phyloP scores from a whole-genome alignment of 2,797 vertebrate genomes.

The Crenuchus spilurus region DNA sequence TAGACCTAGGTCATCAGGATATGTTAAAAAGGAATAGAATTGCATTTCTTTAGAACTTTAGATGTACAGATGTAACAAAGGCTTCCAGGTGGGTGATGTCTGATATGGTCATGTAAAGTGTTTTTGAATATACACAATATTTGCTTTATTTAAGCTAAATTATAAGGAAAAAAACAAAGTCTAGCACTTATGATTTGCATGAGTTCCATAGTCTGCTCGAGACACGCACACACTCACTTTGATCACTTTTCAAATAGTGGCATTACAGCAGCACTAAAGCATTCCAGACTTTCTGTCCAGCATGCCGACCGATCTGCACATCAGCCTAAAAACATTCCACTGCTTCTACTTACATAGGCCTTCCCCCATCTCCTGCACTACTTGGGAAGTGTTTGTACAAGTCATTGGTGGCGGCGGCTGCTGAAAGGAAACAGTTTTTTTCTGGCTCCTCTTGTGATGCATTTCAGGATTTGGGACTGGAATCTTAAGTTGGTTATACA shows the following conservation, averaged over 20 bases:
- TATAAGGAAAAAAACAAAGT: too few relatives aligned
- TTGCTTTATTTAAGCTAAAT: too few relatives aligned
- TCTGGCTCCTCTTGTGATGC: neutral
- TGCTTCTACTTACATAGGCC: slow-evolving; percentile 19
- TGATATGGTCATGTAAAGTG: neutral
- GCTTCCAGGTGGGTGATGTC: neutral
- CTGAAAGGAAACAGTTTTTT: neutral
- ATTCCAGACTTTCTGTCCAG: slow-evolving; percentile 32
- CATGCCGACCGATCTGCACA: slow-evolving; percentile 33
- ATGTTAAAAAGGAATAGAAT: too few relatives aligned
- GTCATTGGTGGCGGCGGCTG: neutral
- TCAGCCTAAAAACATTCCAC: slow-evolving; percentile 45
- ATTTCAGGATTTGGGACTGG: neutral
- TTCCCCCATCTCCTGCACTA: neutral
- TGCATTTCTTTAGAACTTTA: too few relatives aligned
- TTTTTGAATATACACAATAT: too few relatives aligned
- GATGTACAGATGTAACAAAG: too few relatives aligned
- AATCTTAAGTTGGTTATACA: neutral
- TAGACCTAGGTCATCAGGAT: too few relatives aligned
- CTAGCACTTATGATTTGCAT: neutral
- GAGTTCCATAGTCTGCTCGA: neutral
- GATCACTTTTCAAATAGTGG: neutral
- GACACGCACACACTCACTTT: neutral
- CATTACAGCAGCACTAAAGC: slow-evolving; percentile 29
- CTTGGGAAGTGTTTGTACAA: neutral